Percentiles rank a stretch among this genome's conserved stretches.
These are phyloP conservation scores for Gallirallus australis DNA, from an alignment of 2,797 vertebrate species.

Conservation along the genomic window DNA sequence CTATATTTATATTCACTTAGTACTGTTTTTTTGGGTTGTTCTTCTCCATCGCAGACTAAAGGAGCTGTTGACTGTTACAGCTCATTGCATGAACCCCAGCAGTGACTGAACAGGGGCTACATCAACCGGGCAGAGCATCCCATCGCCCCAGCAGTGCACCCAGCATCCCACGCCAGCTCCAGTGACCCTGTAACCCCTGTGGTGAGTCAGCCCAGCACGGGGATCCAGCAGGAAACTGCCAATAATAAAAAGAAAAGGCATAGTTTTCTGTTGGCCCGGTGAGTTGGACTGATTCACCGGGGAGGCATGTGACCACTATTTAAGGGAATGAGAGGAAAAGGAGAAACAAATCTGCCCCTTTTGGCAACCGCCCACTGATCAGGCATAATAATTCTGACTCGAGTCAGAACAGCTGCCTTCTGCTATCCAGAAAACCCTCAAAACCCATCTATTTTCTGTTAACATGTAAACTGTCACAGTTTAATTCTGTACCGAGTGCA, in stretches of 20 bases:
- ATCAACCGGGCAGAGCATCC: neutral
- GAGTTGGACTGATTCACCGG: neutral
- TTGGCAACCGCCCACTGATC: neutral
- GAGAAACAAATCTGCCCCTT: slow-evolving; percentile 31
- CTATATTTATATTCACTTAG: neutral
- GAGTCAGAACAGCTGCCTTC: neutral
- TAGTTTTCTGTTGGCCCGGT: neutral
- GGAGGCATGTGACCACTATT: neutral
- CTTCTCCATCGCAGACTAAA: neutral
- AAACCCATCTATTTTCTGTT: neutral
- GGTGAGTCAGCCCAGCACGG: neutral
- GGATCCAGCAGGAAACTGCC: slow-evolving; percentile 6
- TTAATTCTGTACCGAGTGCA: neutral
- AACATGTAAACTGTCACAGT: neutral
- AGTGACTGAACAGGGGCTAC: neutral
- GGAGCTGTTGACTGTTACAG: neutral
- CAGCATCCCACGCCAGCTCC: neutral
- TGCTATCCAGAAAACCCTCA: neutral
- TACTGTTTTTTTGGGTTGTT: neutral
- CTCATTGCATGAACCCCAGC: neutral
- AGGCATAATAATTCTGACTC: neutral
- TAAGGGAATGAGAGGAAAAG: neutral
- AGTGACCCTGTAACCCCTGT: neutral
- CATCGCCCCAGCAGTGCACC: neutral
- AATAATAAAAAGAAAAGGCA: neutral